Conservation (phyloP, 2,888 invertebrate species). For the Heliconius ismenius region DNA sequence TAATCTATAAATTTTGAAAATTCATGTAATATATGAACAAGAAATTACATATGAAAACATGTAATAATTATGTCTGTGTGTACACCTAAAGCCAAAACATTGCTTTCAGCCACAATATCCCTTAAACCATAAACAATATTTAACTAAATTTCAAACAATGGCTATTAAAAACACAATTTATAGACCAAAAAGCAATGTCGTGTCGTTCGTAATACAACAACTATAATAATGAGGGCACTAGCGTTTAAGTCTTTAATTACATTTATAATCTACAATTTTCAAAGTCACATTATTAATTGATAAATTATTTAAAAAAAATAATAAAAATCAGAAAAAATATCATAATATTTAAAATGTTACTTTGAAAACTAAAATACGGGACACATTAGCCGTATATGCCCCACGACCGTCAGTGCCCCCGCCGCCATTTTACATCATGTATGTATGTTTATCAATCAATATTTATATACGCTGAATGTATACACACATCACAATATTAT, state of each 20-base stretch:
- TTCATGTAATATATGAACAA: background rate
- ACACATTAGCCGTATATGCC: background rate
- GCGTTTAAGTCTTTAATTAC: slow-evolving; percentile 14
- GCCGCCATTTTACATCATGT: slow-evolving; percentile 46
- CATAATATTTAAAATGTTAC: slow-evolving; percentile 1
- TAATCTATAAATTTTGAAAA: background rate
- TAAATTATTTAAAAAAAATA: slow-evolving; percentile 2
- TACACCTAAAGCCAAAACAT: slow-evolving; percentile 35
- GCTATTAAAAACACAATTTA: slow-evolving; percentile 37
- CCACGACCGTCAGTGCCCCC: slow-evolving; percentile 54
- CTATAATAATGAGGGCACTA: slow-evolving; percentile 53
- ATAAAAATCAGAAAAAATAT: background rate
- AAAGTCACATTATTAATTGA: slow-evolving; percentile 8
- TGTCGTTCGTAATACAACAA: slow-evolving; percentile 51
- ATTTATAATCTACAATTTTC: slow-evolving; percentile 21
- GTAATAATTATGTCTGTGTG: slow-evolving; percentile 29
- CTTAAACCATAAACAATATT: slow-evolving; percentile 24
- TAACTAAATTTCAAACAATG: slow-evolving; percentile 32
- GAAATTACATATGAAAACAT: background rate
- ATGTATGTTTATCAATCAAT: slow-evolving; percentile 62
- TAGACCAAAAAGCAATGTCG: slow-evolving; percentile 53
- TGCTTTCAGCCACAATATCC: slow-evolving; percentile 41
- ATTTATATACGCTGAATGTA: slow-evolving; percentile 68
- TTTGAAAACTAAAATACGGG: background rate
- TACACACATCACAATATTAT: slow-evolving; percentile 55